phyloP scores from a whole-genome alignment of 1,140 invertebrate species.

The Platorchestia sp. region DNA sequence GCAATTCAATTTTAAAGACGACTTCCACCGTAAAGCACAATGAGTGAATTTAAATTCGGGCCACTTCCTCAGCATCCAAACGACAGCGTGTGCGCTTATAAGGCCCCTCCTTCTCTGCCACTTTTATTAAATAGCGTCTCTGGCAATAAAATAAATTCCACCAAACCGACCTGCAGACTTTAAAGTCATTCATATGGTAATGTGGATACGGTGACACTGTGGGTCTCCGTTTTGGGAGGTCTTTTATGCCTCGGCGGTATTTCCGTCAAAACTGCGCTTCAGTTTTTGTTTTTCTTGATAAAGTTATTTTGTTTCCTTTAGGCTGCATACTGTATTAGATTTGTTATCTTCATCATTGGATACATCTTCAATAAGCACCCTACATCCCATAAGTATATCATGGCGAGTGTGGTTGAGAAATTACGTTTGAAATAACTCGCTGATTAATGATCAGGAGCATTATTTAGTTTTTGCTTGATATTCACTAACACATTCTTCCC shows the following conservation, averaged over 20 bases:
- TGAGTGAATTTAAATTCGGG: constrained; percentile 33
- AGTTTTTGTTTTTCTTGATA: too few relatives aligned
- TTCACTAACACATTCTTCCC: too few relatives aligned
- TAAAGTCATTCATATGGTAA: constrained; percentile 51
- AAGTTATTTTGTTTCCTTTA: too few relatives aligned
- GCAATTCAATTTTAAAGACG: constrained; percentile 44
- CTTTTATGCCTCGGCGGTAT: not conserved
- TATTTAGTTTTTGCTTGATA: too few relatives aligned
- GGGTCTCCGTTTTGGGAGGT: not conserved
- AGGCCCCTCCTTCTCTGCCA: constrained; percentile 6
- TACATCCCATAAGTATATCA: too few relatives aligned
- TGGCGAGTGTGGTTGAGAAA: too few relatives aligned
- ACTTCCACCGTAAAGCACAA: constrained; percentile 48
- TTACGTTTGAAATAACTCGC: too few relatives aligned
- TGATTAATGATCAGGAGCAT: too few relatives aligned
- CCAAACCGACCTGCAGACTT: constrained; percentile 49
- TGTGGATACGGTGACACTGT: constrained; percentile 38
- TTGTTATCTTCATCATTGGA: too few relatives aligned
- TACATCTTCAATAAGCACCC: too few relatives aligned
- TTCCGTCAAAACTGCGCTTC: not conserved
- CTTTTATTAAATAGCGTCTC: constrained; percentile 51
- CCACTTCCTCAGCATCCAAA: constrained; percentile 43
- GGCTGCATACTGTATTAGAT: too few relatives aligned
- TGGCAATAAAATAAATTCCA: constrained; percentile 43
- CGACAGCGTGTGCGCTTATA: constrained; percentile 25